Evolutionary conservation across 2,113 vertebrate species (phyloP).

Genomic region (Pelusios castaneus): DNA sequence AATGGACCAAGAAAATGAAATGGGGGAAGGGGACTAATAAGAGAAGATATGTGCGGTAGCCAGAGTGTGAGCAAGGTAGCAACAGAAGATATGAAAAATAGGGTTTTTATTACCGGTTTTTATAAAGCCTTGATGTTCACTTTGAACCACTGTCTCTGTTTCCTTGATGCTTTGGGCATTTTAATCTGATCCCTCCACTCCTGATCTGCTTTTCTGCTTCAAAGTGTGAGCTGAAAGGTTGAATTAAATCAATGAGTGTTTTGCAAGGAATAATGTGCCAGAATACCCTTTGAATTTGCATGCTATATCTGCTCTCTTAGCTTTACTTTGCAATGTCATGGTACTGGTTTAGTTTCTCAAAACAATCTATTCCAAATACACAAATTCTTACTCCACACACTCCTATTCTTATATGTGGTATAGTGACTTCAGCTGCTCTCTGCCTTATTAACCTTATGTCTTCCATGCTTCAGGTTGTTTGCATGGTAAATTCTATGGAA

Average conservation of each 20-base stretch:
- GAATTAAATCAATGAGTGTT: fast-evolving
- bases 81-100: slow-evolving; percentile 40
- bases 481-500: not conserved
- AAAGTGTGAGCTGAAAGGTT: not conserved
- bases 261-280: not conserved
- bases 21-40: not conserved
- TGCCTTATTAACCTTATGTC: not conserved
- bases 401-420: not conserved
- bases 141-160: slow-evolving; percentile 53
- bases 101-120: slow-evolving; percentile 18
- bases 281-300: slow-evolving; percentile 14
- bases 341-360: not conserved
- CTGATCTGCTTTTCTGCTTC: slow-evolving; percentile 36
- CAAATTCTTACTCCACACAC: not conserved
- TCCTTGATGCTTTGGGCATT: slow-evolving; percentile 57
- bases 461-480: fast-evolving
- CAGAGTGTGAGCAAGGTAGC: slow-evolving; percentile 15
- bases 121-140: slow-evolving; percentile 51
- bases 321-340: slow-evolving; percentile 6
- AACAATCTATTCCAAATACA: not conserved
- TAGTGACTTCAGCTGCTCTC: not conserved
- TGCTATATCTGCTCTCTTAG: not conserved
- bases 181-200: slow-evolving; percentile 59
- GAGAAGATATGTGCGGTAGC: fast-evolving
- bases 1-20: not conserved